These are phyloP conservation scores for Nestor notabilis DNA, from an alignment of 2,113 vertebrate species.

Conservation along the genomic window DNA sequence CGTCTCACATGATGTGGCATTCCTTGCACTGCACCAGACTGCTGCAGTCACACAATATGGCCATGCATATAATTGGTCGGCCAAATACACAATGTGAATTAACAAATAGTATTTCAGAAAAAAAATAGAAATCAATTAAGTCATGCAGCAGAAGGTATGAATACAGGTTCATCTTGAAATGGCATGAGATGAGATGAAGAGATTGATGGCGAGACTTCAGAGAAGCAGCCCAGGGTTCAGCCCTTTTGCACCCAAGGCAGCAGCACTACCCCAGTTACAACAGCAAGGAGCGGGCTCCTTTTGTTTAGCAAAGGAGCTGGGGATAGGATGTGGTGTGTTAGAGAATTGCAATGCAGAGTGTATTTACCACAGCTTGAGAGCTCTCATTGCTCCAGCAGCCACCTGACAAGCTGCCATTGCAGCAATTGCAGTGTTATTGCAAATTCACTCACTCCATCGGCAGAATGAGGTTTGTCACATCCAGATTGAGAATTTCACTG, in stretches of 20 bases:
- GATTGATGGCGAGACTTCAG: background rate
- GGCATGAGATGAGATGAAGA: background rate
- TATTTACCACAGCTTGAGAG: background rate
- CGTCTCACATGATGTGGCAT: background rate
- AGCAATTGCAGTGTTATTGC: background rate
- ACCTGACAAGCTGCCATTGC: constrained; percentile 31
- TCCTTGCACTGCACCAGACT: constrained; percentile 17
- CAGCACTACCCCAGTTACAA: background rate
- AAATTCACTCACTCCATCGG: background rate
- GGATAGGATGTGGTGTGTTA: background rate
- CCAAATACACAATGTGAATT: constrained; percentile 36
- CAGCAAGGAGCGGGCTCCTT: constrained; percentile 26
- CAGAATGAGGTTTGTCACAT: background rate
- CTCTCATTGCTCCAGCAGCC: background rate
- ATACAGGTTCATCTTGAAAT: constrained; percentile 13
- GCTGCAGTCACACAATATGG: constrained; percentile 57
- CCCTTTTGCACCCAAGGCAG: accelerated
- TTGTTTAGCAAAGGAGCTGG: constrained; percentile 27
- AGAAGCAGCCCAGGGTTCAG: background rate
- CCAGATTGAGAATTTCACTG: background rate
- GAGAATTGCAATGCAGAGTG: background rate
- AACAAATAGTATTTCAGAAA: constrained; percentile 16
- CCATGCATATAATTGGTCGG: constrained; percentile 40
- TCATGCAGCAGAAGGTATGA: constrained; percentile 33
- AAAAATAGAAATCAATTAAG: constrained; percentile 55